phyloP scores from a whole-genome alignment of 2,797 vertebrate genomes.

The Spinus pinus region DNA sequence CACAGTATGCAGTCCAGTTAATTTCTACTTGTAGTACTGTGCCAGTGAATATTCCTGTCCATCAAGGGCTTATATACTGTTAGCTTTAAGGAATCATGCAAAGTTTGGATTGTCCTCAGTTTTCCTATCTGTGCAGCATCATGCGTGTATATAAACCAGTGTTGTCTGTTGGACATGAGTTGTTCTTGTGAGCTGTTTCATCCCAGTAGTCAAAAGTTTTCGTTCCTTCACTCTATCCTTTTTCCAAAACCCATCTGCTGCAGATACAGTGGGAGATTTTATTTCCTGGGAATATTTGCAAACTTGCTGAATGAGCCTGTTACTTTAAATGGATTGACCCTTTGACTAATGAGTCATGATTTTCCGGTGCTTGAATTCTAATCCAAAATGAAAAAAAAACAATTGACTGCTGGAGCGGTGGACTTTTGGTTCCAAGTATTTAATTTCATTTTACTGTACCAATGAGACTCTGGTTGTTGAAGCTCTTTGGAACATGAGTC shows the following conservation, averaged over 20 bases:
- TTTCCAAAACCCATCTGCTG: constrained; percentile 11
- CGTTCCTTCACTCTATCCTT: background rate
- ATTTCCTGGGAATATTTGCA: background rate
- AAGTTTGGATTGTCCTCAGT: background rate
- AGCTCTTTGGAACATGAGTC: background rate
- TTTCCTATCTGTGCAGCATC: background rate
- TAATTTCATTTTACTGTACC: constrained; percentile 12
- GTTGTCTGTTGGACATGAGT: background rate
- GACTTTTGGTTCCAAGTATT: background rate
- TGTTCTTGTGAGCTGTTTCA: background rate
- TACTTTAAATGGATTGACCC: constrained; percentile 49
- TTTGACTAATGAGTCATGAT: constrained; percentile 31
- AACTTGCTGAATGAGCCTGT: constrained; percentile 16
- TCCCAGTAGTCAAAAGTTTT: background rate
- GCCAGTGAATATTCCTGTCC: background rate
- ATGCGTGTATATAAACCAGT: background rate
- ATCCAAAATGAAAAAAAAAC: constrained; percentile 16
- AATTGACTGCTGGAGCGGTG: background rate
- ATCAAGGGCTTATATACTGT: background rate
- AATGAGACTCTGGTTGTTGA: background rate
- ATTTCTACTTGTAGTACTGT: background rate
- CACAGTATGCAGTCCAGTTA: background rate
- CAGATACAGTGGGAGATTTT: constrained; percentile 17
- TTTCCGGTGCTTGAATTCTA: constrained; percentile 3
- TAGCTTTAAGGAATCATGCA: background rate